Evolutionary conservation across 2,113 vertebrate species (phyloP).

Genomic region (Myiagra hebetior): DNA sequence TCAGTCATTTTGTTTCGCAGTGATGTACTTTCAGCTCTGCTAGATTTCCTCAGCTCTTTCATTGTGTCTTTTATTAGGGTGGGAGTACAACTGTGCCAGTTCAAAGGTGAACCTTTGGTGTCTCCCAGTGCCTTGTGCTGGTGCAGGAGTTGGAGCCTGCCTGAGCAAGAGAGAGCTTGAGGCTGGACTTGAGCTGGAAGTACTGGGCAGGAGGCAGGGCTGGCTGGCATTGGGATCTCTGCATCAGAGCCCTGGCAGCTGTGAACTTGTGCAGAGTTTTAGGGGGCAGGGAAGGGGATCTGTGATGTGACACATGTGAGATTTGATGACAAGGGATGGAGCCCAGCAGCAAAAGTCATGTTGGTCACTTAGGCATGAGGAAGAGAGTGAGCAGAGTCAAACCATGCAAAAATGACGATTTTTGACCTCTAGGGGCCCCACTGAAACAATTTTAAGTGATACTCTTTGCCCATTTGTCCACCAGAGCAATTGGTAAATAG

Average conservation of each 20-base stretch:
- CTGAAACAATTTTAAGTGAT: background rate
- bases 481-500: background rate
- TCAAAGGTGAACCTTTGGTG: background rate
- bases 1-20: background rate
- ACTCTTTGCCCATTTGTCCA: background rate
- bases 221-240: accelerated
- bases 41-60: background rate
- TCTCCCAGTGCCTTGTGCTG: accelerated
- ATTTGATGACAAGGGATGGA: background rate
- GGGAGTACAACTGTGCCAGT: background rate
- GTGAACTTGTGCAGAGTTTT: background rate
- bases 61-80: background rate
- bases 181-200: background rate
- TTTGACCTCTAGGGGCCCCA: background rate
- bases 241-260: background rate
- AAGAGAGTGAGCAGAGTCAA: background rate
- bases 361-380: background rate
- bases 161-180: accelerated
- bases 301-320: accelerated
- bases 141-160: background rate
- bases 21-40: background rate
- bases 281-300: background rate
- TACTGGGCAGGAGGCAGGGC: background rate
- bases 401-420: background rate
- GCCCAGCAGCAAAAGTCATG: background rate